These are phyloP conservation scores for Bathynomus jamesi DNA, from an alignment of 1,140 invertebrate species.

Conservation along the genomic window DNA sequence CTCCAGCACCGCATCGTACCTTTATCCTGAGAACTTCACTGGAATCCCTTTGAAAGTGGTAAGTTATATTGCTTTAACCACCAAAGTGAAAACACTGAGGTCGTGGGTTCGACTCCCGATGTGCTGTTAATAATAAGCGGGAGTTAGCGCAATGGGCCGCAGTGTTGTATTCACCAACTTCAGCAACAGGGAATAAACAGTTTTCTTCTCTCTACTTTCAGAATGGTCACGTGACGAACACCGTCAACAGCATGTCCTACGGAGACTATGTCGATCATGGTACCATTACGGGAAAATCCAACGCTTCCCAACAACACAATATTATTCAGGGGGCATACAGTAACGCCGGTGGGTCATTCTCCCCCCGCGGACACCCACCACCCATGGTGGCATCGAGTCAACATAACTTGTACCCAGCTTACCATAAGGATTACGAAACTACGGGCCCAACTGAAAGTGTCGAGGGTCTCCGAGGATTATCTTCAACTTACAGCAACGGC, in stretches of 20 bases:
- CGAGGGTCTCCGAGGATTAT: slow-evolving; percentile 18
- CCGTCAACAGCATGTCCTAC: slow-evolving; percentile 6
- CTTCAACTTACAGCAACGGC: slow-evolving; percentile 21
- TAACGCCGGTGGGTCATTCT: background rate
- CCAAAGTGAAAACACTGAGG: too few relatives aligned
- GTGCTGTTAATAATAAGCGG: too few relatives aligned
- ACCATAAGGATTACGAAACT: background rate
- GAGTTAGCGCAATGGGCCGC: too few relatives aligned
- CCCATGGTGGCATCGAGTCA: slow-evolving; percentile 6
- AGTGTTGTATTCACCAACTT: too few relatives aligned
- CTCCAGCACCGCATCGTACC: slow-evolving; percentile 30
- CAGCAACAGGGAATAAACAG: too few relatives aligned
- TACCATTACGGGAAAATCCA: background rate
- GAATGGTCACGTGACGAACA: slow-evolving; percentile 19
- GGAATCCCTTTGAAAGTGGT: slow-evolving; percentile 30
- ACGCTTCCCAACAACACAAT: background rate
- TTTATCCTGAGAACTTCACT: slow-evolving; percentile 33
- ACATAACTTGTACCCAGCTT: slow-evolving; percentile 18
- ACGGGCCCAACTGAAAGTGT: slow-evolving; percentile 2
- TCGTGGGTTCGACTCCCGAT: too few relatives aligned
- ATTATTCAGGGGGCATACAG: background rate
- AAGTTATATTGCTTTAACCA: too few relatives aligned
- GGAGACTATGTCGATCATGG: slow-evolving; percentile 17
- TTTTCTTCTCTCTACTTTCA: slow-evolving; percentile 4
- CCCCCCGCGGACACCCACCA: background rate